Evolutionary conservation across 2,797 vertebrate genomes (phyloP).

Genomic region (Sciaenops ocellatus): DNA sequence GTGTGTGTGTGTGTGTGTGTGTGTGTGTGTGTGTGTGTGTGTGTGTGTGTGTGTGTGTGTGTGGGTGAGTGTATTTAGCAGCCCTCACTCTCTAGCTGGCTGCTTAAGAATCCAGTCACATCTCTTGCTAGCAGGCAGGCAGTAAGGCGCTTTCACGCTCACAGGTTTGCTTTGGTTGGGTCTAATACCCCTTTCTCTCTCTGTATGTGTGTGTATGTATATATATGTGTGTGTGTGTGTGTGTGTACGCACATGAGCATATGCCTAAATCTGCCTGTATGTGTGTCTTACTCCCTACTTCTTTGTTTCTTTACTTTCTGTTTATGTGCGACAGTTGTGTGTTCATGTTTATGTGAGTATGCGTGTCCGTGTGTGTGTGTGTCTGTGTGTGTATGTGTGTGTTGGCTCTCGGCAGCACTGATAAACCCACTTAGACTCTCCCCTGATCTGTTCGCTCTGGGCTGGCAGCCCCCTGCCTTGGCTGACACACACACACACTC

Average conservation of each 20-base stretch:
- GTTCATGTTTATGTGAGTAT: conserved; percentile 52
- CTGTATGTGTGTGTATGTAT: conserved; percentile 62
- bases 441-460: conserved; percentile 96
- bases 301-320: conserved; percentile 74
- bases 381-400: conserved; percentile 62
- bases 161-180: conserved; percentile 97
- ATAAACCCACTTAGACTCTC: conserved; percentile 99
- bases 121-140: conserved; percentile 95
- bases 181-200: conserved; percentile 97
- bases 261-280: conserved; percentile 64
- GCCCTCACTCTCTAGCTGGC: conserved; percentile 86
- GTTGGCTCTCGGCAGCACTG: conserved; percentile 93
- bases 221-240: conserved; percentile 16
- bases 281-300: conserved; percentile 56
- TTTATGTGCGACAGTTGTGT: conserved; percentile 62
- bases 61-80: conserved; percentile 70
- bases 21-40: conserved; percentile 60
- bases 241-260: conserved; percentile 35
- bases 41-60: conserved; percentile 60
- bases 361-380: conserved; percentile 20
- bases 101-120: conserved; percentile 99
- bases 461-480: conserved; percentile 90
- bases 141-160: conserved; percentile 99
- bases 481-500: conserved; percentile 72
- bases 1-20: conserved; percentile 36